Evolutionary conservation across 2,113 vertebrate species (phyloP), one percentile per base, ranked within the genome.

Genomic region (Peromyscus polionotus): DNA sequence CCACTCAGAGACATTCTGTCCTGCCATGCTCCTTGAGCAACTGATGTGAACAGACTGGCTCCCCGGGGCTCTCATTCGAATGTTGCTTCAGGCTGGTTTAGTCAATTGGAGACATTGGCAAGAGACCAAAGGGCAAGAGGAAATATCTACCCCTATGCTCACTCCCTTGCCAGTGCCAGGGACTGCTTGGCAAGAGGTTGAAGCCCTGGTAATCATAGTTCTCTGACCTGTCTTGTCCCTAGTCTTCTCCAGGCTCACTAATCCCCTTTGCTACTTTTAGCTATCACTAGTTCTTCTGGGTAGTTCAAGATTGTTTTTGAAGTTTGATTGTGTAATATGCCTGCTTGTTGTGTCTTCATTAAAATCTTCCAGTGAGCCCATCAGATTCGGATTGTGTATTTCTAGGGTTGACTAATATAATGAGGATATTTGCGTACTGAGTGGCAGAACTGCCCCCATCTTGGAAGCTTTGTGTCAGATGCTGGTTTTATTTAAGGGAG

Each of bases 331-430:
- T 73, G 63, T 76, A 57, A 76, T 39, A 9, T 92, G 9, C 3
- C 1, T 65, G 0, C 59, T 67, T 88, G 20, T 54, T 75, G 7
- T 28, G 9, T 51, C 14, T n/a, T 81, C 9, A 39, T 83, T 85
- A 76, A 79, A 89, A 33, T 93, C 9, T 88, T 77, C 70, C 3
- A 17, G 0, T 16, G 33, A 59, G n/a, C 7, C 0, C 22, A 79
- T 57, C 5, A 91, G 48, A 76, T 81, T 4, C 7, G 13, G 85
- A 75, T 91, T 76, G n/a, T 94, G 3, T 85, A 93, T 85, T 94
- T 67, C 31, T 33, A 51, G 54, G 22, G 20, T 65, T 42, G 81
- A 61, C 17, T 81, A 87, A 68, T 42, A 36, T 0, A n/a, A 0
- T 65, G 84, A 81, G 7, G 19, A 31, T 19, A 19, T 26, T 19